A percentile compares a stretch with the other conserved stretches of the same genome.
These are phyloP conservation scores for Thymallus thymallus DNA, from an alignment of 2,113 vertebrate species.

Conservation along the genomic window DNA sequence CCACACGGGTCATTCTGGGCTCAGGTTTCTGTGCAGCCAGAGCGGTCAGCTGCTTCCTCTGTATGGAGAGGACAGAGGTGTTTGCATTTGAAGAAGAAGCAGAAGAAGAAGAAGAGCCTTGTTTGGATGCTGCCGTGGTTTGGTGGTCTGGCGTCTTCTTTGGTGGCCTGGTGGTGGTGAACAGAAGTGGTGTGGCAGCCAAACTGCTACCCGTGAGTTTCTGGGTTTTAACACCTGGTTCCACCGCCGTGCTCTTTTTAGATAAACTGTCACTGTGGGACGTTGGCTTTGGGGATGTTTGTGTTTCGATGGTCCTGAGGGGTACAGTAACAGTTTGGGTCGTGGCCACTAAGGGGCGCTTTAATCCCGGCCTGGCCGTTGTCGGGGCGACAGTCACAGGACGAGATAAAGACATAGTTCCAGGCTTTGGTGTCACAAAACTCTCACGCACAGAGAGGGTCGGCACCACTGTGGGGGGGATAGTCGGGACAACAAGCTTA, in stretches of 20 bases:
- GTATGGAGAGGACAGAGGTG: slow-evolving; percentile 15
- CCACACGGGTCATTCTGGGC: slow-evolving; percentile 46
- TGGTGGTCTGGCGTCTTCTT: slow-evolving; percentile 44
- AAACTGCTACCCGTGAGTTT: slow-evolving; percentile 51
- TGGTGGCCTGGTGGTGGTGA: slow-evolving; percentile 37
- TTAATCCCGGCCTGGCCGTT: slow-evolving; percentile 37
- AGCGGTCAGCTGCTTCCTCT: slow-evolving; percentile 40
- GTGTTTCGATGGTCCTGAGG: slow-evolving; percentile 38
- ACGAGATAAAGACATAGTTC: slow-evolving; percentile 18
- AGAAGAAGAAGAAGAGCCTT: neutral
- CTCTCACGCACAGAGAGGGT: slow-evolving; percentile 16
- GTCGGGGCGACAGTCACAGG: slow-evolving; percentile 26
- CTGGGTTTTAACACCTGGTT: slow-evolving; percentile 47
- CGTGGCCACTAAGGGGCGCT: slow-evolving; percentile 39
- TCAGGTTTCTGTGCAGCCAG: slow-evolving; percentile 55
- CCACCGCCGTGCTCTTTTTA: slow-evolving; percentile 43
- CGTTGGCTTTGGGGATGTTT: slow-evolving; percentile 44
- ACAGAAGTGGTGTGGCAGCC: slow-evolving; percentile 23
- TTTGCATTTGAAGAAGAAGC: neutral
- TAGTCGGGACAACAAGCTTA: slow-evolving; percentile 31
- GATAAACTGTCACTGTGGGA: slow-evolving; percentile 16
- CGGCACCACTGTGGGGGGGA: slow-evolving; percentile 26
- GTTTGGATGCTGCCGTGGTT: slow-evolving; percentile 48
- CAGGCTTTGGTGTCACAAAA: slow-evolving; percentile 20
- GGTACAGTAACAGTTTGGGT: slow-evolving; percentile 49